Conservation (phyloP, 2,113 vertebrate species). For the Scolopax mira region DNA sequence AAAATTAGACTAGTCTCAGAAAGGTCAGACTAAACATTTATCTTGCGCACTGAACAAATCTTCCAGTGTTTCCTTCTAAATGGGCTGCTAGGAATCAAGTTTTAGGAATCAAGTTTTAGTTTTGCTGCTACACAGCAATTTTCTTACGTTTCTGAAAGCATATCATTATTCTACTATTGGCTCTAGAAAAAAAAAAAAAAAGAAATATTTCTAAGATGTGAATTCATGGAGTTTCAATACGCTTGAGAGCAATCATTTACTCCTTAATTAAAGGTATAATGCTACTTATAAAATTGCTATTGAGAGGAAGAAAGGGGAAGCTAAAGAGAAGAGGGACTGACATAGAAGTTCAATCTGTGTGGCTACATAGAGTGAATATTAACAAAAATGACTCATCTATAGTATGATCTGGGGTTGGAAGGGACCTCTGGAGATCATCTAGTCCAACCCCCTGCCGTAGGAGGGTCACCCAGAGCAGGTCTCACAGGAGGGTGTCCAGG, state of each 20-base stretch:
- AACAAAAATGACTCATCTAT: background rate
- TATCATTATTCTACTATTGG: background rate
- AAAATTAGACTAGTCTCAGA: background rate
- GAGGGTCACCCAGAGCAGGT: too few species aligned
- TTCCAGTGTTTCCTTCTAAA: background rate
- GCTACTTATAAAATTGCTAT: background rate
- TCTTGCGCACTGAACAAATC: background rate
- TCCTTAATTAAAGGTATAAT: background rate
- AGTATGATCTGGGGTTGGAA: background rate
- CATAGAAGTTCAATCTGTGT: background rate
- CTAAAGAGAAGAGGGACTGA: background rate
- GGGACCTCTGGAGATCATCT: too few species aligned
- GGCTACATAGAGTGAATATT: background rate
- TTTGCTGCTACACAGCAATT: background rate
- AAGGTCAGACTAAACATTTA: background rate
- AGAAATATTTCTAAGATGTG: background rate
- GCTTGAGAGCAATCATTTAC: background rate
- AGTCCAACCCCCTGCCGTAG: too few species aligned
- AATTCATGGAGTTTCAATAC: background rate
- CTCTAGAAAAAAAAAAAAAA: background rate
- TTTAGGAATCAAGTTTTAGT: background rate
- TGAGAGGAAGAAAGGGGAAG: background rate
- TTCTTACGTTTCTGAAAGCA: background rate
- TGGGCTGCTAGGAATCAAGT: background rate
- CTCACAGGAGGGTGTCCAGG: too few species aligned